Percentiles rank a stretch among this genome's conserved stretches.
phyloP scores from a whole-genome alignment of 2,888 invertebrate genomes.

The Microctonus brassicae region DNA sequence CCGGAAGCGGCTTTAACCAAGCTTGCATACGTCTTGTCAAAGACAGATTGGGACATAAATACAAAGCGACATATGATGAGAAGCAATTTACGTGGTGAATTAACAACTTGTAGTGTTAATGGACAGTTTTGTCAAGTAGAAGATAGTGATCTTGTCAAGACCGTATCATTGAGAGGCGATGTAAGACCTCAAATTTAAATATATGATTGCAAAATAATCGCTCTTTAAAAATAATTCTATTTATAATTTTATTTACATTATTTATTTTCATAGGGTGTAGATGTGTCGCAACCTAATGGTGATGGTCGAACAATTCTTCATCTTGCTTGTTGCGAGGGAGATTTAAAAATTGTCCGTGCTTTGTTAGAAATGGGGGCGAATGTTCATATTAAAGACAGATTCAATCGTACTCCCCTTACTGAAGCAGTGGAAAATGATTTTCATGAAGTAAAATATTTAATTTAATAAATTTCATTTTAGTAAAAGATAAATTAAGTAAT shows the following conservation, averaged over 20 bases:
- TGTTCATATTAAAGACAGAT: constrained; percentile 83
- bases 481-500: not conserved
- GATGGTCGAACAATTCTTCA: constrained; percentile 86
- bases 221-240: not conserved
- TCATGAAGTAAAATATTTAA: constrained; percentile 67
- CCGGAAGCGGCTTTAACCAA: constrained; percentile 95
- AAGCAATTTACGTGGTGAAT: constrained; percentile 84
- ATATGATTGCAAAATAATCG: not conserved
- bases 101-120: constrained; percentile 72
- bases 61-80: constrained; percentile 83
- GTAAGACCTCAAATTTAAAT: no score
- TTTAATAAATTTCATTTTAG: not conserved
- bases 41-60: constrained; percentile 76
- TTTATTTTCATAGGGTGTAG: constrained; percentile 74
- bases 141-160: constrained; percentile 71
- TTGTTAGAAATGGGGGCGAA: constrained; percentile 85
- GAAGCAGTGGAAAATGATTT: constrained; percentile 79
- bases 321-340: constrained; percentile 82
- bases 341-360: constrained; percentile 77
- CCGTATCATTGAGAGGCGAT: constrained; percentile 68
- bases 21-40: constrained; percentile 88
- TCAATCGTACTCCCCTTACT: constrained; percentile 79
- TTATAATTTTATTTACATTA: not conserved
- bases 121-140: constrained; percentile 72
- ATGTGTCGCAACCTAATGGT: constrained; percentile 80